Base-by-base conservation (phyloP, 2,113 vertebrate genomes). In the Xerus inauris region DNA sequence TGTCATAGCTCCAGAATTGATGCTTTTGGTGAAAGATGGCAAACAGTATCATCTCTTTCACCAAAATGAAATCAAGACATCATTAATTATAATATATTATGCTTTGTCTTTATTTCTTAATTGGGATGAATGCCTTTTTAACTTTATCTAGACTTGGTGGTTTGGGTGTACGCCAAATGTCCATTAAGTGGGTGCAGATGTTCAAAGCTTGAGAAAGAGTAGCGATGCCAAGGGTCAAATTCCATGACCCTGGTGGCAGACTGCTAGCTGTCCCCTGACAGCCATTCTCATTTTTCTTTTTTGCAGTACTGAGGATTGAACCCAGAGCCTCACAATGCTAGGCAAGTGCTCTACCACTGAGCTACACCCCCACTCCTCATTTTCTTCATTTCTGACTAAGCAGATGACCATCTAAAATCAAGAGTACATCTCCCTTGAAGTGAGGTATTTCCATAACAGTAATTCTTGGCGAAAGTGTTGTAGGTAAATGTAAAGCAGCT, bases 171-270 rank as follows among this genome's bases (percentile, higher is more conserved):
- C 62, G 72, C 40, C 72, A 75, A 92, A 69, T 73, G 64, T 79
- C 47, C 54, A 42, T 13, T 69, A 93, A 96, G 64, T 82, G 80
- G 64, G 47, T 96, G 26, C 87, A 95, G 87, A 95, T 96, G 87
- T 92, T 94, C 91, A 47, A 79, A 95, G 83, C 86, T 47, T 88
- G 73, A 72, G 62, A 42, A 54, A 87, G 40, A 77, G 1, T 24
- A 47, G 26, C 77, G 40, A 47, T 40, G 64, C 40, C 80, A 73
- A 89, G 40, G 49, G 57, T 93, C 69, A 80, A 64, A 92, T 67
- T 87, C 71, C 54, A 79, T 0, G 16, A 42, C 51, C 20, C 54
- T 65, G 42, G 69, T 95, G 90, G 64, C 73, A 96, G 95, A 91
- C 28, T 42, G 35, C 75, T 57, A 30, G 62, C n/a, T 49, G 13